Conservation (phyloP, 2,888 invertebrate species). For the Agriopis aurantiaria region DNA sequence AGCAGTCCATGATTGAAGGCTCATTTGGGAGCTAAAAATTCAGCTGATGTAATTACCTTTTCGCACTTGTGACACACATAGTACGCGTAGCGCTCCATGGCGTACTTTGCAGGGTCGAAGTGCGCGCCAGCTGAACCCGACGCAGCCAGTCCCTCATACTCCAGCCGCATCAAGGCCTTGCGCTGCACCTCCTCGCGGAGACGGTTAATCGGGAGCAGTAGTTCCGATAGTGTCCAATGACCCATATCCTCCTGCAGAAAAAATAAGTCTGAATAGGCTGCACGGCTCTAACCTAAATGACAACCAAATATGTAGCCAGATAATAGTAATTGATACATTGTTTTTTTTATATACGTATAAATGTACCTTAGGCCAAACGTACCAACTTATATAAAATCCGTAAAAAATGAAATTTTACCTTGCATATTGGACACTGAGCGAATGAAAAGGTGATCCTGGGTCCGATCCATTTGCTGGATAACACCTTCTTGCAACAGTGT, state of each 20-base stretch:
- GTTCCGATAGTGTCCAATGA: slow-evolving; percentile 92
- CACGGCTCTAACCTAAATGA: background rate
- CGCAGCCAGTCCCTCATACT: slow-evolving; percentile 96
- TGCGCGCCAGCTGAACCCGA: slow-evolving; percentile 88
- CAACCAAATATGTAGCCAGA: background rate
- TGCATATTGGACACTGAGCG: slow-evolving; percentile 98
- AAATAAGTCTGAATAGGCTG: no score
- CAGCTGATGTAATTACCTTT: slow-evolving; percentile 80
- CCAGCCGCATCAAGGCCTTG: slow-evolving; percentile 97
- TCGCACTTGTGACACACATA: slow-evolving; percentile 98
- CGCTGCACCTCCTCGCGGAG: slow-evolving; percentile 96
- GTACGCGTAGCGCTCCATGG: slow-evolving; percentile 99
- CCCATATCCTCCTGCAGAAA: slow-evolving; percentile 90
- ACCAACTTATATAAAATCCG: background rate
- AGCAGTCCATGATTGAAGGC: no score
- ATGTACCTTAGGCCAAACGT: no score
- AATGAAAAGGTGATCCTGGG: slow-evolving; percentile 98
- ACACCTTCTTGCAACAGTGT: slow-evolving; percentile 95
- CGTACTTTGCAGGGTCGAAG: slow-evolving; percentile 94
- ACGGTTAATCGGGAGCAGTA: slow-evolving; percentile 92
- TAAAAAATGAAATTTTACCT: slow-evolving; percentile 82
- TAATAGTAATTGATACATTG: no score
- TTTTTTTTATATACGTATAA: no score
- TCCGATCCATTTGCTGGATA: slow-evolving; percentile 96
- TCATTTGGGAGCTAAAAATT: no score